phyloP scores from a whole-genome alignment of 2,113 vertebrate species.

The Prietella phreatophila region DNA sequence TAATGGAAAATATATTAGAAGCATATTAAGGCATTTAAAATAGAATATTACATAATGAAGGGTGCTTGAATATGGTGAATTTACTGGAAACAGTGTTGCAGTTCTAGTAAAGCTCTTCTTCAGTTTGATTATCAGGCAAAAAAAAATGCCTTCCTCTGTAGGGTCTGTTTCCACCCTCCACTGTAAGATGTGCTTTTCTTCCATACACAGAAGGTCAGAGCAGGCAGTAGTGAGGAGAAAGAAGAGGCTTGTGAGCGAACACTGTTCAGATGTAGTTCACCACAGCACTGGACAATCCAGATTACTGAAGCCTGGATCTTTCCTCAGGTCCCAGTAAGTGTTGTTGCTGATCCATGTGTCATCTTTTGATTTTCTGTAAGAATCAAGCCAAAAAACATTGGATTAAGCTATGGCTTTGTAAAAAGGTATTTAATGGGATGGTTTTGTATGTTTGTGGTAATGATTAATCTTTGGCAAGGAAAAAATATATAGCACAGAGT shows the following conservation, averaged over 20 bases:
- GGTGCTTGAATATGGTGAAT: slow-evolving; percentile 39
- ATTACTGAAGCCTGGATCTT: slow-evolving; percentile 83
- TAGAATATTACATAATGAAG: slow-evolving; percentile 52
- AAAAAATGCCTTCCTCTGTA: neutral
- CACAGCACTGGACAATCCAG: slow-evolving; percentile 85
- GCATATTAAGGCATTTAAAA: slow-evolving; percentile 72
- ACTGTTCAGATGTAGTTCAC: slow-evolving; percentile 71
- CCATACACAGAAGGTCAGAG: slow-evolving; percentile 26
- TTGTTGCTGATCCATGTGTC: slow-evolving; percentile 93
- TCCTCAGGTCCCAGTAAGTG: slow-evolving; percentile 89
- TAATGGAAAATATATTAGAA: slow-evolving; percentile 60
- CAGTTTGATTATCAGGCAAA: neutral
- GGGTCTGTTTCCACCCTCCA: neutral
- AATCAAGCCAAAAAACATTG: neutral
- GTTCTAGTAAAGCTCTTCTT: slow-evolving; percentile 12
- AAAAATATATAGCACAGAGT: neutral
- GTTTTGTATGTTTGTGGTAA: neutral
- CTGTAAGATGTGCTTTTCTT: slow-evolving; percentile 10
- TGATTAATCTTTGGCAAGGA: neutral
- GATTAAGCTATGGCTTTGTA: neutral
- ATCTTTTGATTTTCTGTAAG: slow-evolving; percentile 80
- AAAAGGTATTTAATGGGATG: neutral
- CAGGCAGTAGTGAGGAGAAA: slow-evolving; percentile 16
- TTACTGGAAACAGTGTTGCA: slow-evolving; percentile 18
- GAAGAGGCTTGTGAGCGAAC: neutral